Evolutionary conservation across 2,888 invertebrate genomes (phyloP).

Genomic region (Megalurothrips usitatus): DNA sequence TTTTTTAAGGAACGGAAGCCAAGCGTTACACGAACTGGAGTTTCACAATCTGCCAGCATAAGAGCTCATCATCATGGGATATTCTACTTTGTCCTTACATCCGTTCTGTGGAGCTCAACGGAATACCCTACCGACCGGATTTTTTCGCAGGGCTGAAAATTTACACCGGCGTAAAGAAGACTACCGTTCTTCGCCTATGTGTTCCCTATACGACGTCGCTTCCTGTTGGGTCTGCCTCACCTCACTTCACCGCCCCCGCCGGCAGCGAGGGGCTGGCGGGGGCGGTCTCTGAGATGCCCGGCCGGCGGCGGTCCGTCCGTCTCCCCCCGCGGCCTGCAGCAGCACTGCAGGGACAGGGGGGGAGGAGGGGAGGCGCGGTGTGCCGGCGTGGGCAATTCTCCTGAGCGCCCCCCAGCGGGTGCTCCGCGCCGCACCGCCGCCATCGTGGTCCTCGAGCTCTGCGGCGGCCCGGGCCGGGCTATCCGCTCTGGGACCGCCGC

Average conservation of each 20-base stretch:
- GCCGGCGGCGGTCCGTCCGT: background rate
- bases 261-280: background rate
- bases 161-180: no score
- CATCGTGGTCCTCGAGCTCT: background rate
- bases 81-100: no score
- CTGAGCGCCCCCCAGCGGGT: conserved; percentile 8
- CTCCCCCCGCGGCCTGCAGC: background rate
- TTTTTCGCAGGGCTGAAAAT: no score
- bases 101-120: no score
- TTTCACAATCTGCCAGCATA: no score
- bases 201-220: no score
- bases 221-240: no score
- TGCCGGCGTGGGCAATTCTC: background rate
- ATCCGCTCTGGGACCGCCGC: background rate
- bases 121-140: no score
- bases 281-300: background rate
- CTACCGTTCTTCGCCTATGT: no score
- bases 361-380: background rate
- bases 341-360: background rate
- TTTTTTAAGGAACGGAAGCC: no score
- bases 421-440: background rate
- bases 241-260: background rate
- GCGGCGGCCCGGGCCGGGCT: background rate
- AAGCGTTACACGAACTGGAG: no score
- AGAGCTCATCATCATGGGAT: no score